phyloP scores from a whole-genome alignment of 2,888 invertebrate genomes.

The Polydrusus cervinus region DNA sequence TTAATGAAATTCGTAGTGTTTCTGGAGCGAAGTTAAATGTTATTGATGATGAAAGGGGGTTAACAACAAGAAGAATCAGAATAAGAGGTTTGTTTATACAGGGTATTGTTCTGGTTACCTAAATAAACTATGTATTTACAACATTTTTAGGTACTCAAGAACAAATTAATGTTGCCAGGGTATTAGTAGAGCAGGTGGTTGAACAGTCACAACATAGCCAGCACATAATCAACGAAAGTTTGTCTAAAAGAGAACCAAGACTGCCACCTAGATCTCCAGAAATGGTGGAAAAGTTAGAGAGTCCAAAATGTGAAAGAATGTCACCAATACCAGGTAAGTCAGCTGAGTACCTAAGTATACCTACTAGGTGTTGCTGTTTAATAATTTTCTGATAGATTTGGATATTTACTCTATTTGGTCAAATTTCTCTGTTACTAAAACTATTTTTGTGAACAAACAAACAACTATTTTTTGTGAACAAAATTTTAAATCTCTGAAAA shows the following conservation, averaged over 20 bases:
- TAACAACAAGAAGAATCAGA: conserved; percentile 61
- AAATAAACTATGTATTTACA: not conserved
- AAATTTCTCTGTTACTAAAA: no score
- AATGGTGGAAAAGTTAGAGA: conserved; percentile 58
- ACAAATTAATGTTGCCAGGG: conserved; percentile 83
- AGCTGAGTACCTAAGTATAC: no score
- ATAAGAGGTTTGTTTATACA: conserved; percentile 62
- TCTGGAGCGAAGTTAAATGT: conserved; percentile 84
- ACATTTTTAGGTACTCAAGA: conserved; percentile 78
- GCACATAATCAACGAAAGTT: conserved; percentile 69
- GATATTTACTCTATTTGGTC: no score
- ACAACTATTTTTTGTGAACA: no score
- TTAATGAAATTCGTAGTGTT: conserved; percentile 80
- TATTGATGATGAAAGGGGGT: conserved; percentile 60
- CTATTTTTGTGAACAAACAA: no score
- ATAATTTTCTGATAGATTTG: no score
- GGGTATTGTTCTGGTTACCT: not conserved
- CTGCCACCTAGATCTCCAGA: conserved; percentile 63
- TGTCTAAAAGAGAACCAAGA: conserved; percentile 74
- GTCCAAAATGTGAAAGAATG: conserved; percentile 65
- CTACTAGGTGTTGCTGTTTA: no score
- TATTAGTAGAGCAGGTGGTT: conserved; percentile 82
- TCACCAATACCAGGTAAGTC: conserved; percentile 64
- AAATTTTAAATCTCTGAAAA: no score
- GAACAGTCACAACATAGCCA: conserved; percentile 72